These are phyloP conservation scores for Eonycteris spelaea DNA, from an alignment of 2,113 vertebrate species.

Conservation along the genomic window DNA sequence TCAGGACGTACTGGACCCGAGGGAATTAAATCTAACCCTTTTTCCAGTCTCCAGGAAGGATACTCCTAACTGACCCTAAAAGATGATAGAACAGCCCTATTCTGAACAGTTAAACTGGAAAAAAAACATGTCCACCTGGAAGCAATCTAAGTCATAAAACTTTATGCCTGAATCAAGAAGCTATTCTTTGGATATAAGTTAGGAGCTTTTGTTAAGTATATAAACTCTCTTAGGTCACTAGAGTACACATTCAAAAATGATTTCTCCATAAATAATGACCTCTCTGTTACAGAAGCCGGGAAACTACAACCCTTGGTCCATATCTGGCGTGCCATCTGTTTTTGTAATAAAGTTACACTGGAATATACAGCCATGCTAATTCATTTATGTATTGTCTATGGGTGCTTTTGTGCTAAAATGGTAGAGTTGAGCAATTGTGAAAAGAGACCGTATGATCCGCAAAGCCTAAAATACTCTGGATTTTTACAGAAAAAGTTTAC, in stretches of 20 bases:
- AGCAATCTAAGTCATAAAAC: slow-evolving; percentile 38
- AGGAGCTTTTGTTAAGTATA: slow-evolving; percentile 26
- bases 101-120: background rate
- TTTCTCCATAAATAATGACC: slow-evolving; percentile 13
- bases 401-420: background rate
- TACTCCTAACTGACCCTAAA: background rate
- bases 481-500: background rate
- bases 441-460: background rate
- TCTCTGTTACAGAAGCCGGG: background rate
- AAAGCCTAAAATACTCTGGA: background rate
- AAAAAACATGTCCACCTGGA: slow-evolving; percentile 29
- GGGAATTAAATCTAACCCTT: background rate
- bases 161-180: slow-evolving; percentile 25
- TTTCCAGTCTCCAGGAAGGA: slow-evolving; percentile 34
- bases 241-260: slow-evolving; percentile 7
- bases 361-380: background rate
- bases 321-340: background rate
- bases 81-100: background rate
- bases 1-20: background rate
- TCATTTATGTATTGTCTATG: background rate
- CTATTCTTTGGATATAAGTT: slow-evolving; percentile 20
- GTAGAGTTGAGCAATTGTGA: background rate
- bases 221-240: slow-evolving; percentile 26
- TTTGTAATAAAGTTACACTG: background rate
- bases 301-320: background rate